Base-by-base conservation (phyloP, 2,797 vertebrate genomes). In the Pelodytes ibericus region DNA sequence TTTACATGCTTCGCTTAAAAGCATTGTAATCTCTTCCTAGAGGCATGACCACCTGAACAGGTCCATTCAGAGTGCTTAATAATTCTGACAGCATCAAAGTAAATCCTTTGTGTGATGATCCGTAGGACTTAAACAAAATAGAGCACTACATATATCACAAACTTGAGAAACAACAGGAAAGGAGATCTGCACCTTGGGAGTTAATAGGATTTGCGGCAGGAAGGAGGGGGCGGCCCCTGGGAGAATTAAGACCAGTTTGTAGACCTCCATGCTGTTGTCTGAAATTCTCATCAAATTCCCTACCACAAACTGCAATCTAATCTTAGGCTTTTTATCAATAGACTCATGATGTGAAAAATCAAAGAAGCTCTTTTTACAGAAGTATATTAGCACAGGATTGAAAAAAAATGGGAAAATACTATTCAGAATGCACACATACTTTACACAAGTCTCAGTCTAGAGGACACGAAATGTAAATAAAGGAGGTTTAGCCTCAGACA, bases 231-330 rank as follows among this genome's bases (percentile, higher is more conserved):
- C 22, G 71, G 22, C 71, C 39, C 57, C 7, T 47, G 63, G 64
- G 77, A 69, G 13, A 53, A 63, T 36, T 56, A 62, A 57, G 26
- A 29, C 27, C 15, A 27, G 22, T 22, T 47, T 30, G 47, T 16
- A 29, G 77, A 79, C 77, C 77, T 73, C 77, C 71, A 73, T 79
- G 77, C 56, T 73, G 25, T 53, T 31, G 27, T 62, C 77, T 79
- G 71, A 69, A 57, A 62, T 79, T 73, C 71, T 79, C 77, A 74
- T 79, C 51, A 74, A 36, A 7, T 44, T 58, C 30, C 24, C 15
- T 29, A 33, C 27, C 49, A 63, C 26, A 74, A 63, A 15, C 29
- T 62, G 59, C 16, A 62, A 15, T 10, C 22, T 39, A 13, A 63
- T 63, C n/a, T 22, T 1, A 39, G 33, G 20, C 20, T 18, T 63